These are phyloP conservation scores for Ophthalmolycus amberensis DNA, from an alignment of 2,113 vertebrate genomes.

Conservation along the genomic window DNA sequence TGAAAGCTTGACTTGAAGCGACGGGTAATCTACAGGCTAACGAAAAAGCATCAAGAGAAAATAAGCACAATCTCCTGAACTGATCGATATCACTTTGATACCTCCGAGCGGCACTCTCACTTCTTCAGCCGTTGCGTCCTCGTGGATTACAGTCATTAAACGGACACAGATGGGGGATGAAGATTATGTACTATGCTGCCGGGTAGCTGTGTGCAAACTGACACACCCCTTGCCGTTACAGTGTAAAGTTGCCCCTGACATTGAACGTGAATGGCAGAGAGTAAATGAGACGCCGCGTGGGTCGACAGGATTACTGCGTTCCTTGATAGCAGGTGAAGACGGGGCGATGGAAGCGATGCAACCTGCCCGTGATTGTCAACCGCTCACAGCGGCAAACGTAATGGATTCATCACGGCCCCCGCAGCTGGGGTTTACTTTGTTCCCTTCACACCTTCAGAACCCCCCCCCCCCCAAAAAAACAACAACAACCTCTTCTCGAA, in stretches of 20 bases:
- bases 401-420: conserved; percentile 50
- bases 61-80: not conserved
- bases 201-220: not conserved
- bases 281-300: conserved; percentile 53
- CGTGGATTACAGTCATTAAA: conserved; percentile 51
- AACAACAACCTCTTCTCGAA: conserved; percentile 4
- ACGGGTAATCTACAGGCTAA: not conserved
- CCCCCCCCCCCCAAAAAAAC: not conserved
- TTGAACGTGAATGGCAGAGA: conserved; percentile 31
- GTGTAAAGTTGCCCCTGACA: not conserved
- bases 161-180: conserved; percentile 24
- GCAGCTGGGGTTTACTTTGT: conserved; percentile 22
- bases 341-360: conserved; percentile 34
- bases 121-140: conserved; percentile 21
- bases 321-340: conserved; percentile 30
- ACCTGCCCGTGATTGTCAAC: conserved; percentile 42
- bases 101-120: conserved; percentile 23
- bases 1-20: not conserved
- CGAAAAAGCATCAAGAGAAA: not conserved
- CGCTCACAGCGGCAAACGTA: conserved; percentile 35
- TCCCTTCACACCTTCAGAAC: conserved; percentile 24
- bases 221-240: not conserved
- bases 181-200: not conserved
- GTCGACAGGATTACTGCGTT: conserved; percentile 53
- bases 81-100: conserved; percentile 44